These are phyloP conservation scores for Buathra laborator DNA, from an alignment of 2,888 invertebrate species.

Conservation along the genomic window DNA sequence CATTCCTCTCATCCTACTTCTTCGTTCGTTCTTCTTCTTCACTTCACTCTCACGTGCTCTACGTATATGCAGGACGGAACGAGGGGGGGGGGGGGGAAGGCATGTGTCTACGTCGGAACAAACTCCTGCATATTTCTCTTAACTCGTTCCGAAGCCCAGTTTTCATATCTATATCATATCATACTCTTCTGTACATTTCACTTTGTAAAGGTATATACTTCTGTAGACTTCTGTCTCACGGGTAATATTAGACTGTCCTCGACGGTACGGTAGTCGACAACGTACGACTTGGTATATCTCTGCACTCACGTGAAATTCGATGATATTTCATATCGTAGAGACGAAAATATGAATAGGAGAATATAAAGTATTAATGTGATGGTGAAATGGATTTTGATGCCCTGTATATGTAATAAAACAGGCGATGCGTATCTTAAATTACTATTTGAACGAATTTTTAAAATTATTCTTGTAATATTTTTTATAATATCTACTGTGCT, in stretches of 20 bases:
- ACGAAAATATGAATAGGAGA: background rate
- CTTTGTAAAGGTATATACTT: background rate
- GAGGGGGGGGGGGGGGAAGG: constrained; percentile 14
- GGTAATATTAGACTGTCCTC: constrained; percentile 47
- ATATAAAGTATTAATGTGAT: background rate
- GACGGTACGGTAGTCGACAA: constrained; percentile 8
- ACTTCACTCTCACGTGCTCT: constrained; percentile 38
- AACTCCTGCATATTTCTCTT: constrained; percentile 65
- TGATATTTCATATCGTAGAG: constrained; percentile 13
- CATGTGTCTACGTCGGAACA: constrained; percentile 55
- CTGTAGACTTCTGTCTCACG: constrained; percentile 27
- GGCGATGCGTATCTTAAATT: background rate
- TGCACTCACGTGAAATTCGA: constrained; percentile 21
- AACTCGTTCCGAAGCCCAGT: constrained; percentile 51
- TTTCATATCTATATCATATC: constrained; percentile 9
- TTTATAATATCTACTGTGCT: no score
- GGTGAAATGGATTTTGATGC: background rate
- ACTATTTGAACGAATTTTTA: background rate
- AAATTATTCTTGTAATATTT: background rate
- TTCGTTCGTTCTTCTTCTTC: constrained; percentile 50
- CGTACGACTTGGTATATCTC: background rate
- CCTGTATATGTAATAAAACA: background rate
- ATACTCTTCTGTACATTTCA: background rate
- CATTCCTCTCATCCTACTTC: constrained; percentile 44
- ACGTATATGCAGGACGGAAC: constrained; percentile 56